These are phyloP conservation scores for Campylomormyrus numenius DNA, from an alignment of 2,113 vertebrate genomes.

Conservation along the genomic window DNA sequence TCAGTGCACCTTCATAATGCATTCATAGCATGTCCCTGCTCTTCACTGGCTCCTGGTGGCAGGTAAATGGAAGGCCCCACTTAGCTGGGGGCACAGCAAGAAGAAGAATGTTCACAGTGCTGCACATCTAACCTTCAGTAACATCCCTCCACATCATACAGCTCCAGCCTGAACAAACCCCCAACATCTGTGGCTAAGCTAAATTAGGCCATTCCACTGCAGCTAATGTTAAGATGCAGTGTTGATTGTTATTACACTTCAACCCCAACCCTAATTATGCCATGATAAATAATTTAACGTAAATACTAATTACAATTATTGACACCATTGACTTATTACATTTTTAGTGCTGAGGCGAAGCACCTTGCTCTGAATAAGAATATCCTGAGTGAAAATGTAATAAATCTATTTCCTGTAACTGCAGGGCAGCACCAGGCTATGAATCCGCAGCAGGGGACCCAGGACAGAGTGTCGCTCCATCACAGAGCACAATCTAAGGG, in stretches of 20 bases:
- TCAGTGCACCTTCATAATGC: not conserved
- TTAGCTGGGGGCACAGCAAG: not conserved
- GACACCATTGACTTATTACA: not conserved
- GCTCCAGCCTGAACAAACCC: not conserved
- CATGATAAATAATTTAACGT: not conserved
- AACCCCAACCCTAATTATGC: not conserved
- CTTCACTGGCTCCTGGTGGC: not conserved
- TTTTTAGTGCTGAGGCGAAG: not conserved
- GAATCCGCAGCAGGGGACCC: not conserved
- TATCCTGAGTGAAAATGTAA: not conserved
- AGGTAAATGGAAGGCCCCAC: not conserved
- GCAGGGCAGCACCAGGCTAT: not conserved
- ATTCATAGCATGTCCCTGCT: not conserved
- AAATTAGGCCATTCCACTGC: not conserved
- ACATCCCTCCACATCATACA: not conserved
- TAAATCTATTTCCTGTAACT: not conserved
- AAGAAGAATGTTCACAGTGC: not conserved
- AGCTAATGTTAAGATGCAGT: not conserved
- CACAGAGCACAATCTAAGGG: not conserved
- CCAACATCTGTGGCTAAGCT: not conserved
- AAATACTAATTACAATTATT: slow-evolving; percentile 1
- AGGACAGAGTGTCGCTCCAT: not conserved
- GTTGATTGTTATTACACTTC: not conserved
- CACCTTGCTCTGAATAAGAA: not conserved
- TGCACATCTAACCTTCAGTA: not conserved